Base-by-base conservation (phyloP, 2,113 vertebrate species). In the Pristiophorus japonicus region DNA sequence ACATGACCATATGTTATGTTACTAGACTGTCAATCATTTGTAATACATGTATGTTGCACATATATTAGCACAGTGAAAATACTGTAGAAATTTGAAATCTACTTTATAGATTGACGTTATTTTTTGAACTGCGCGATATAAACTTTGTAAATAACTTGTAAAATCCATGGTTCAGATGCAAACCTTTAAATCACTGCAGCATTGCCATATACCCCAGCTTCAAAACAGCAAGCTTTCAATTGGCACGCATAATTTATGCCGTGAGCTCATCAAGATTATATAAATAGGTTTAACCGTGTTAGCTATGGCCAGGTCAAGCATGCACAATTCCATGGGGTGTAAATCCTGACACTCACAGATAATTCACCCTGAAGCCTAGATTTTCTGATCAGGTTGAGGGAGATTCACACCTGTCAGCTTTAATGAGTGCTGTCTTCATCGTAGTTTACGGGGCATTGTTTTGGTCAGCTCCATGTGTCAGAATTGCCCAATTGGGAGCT, bases 151-250 rank as follows among this genome's bases (percentile, higher is more conserved):
- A 81, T 42, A 38, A 81, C 38, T 42, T 81, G 75, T 81, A 81
- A 81, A 81, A 81, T 81, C 75, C 75, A 81, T 81, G 42, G 22
- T 55, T 87, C 84, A 87, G 47, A 51, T 87, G 84, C 22, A 87
- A 27, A 30, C 47, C 27, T 55, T 87, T 87, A 87, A 87, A 87
- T 51, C 51, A 10, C 10, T 55, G 84, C 45, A 24, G 20, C 2
- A 30, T 87, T 55, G 84, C 84, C 47, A 87, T 11, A 27, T 51
- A 51, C 51, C 47, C 84, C 84, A 81, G 16, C n/a, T 14, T 38
- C n/a, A 81, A 81, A 81, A n/a, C n/a, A 81, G 38, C 75, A 81
- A 81, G 42, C 75, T 81, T 81, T 81, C 75, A 81, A 51, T 42
- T 42, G 75, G 42, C 75, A 87, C 24, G 84, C 47, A 30, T 87